phyloP scores from a whole-genome alignment of 2,888 invertebrate genomes.

The Xylota segnis region DNA sequence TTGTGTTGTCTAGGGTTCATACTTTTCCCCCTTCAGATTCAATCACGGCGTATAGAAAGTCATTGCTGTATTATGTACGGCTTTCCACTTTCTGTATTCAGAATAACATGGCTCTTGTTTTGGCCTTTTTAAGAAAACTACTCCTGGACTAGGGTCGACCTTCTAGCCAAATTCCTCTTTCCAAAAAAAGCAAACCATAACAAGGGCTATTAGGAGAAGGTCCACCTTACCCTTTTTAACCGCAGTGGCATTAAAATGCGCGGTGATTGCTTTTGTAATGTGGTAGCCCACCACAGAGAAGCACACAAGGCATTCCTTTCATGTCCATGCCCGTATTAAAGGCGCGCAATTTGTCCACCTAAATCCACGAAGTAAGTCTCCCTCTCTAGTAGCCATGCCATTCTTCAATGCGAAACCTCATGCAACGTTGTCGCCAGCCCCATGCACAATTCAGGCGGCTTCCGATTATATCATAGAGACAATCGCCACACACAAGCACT shows the following conservation, averaged over 20 bases:
- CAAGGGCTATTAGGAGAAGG: too few species aligned
- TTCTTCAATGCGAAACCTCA: slow-evolving; percentile 65
- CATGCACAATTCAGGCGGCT: slow-evolving; percentile 67
- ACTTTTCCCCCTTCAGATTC: too few species aligned
- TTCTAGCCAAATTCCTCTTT: too few species aligned
- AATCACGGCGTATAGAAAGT: too few species aligned
- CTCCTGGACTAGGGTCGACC: too few species aligned
- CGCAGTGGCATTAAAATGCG: not conserved
- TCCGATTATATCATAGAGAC: slow-evolving; percentile 76
- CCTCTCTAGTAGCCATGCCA: slow-evolving; percentile 28
- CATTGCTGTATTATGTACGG: too few species aligned
- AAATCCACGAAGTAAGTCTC: slow-evolving; percentile 67
- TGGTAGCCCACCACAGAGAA: not conserved
- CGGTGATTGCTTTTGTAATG: not conserved
- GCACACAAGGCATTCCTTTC: slow-evolving; percentile 37
- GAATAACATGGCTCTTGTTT: too few species aligned
- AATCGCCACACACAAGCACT: slow-evolving; percentile 75
- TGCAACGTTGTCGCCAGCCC: slow-evolving; percentile 72
- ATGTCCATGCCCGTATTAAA: slow-evolving; percentile 41
- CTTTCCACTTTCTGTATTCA: too few species aligned
- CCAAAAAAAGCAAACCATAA: too few species aligned
- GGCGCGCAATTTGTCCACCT: slow-evolving; percentile 51
- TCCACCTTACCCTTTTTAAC: not conserved
- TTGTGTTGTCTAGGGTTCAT: too few species aligned
- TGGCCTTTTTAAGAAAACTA: too few species aligned